Percentiles rank a stretch among this genome's conserved stretches.
Evolutionary conservation across 2,888 invertebrate genomes (phyloP).

Genomic region (Atherix ibis): DNA sequence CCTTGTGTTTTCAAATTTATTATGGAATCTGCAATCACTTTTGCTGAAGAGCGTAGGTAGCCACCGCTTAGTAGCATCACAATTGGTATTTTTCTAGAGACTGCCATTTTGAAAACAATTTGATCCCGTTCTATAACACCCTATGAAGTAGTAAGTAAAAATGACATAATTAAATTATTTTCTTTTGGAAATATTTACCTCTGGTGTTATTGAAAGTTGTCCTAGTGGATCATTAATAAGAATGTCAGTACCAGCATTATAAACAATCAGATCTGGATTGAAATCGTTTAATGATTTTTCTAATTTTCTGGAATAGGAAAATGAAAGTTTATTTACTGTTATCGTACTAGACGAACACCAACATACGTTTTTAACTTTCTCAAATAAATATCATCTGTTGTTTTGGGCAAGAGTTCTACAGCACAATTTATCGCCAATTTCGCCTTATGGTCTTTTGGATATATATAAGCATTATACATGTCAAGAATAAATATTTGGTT

Average conservation of each 20-base stretch:
- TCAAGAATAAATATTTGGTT: slow-evolving; percentile 72
- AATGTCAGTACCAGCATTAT: slow-evolving; percentile 86
- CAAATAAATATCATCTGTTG: slow-evolving; percentile 55
- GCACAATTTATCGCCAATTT: slow-evolving; percentile 54
- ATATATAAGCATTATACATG: slow-evolving; percentile 67
- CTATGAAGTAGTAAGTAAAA: slow-evolving; percentile 31
- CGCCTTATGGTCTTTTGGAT: slow-evolving; percentile 60
- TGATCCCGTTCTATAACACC: slow-evolving; percentile 76
- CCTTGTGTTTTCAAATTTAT: slow-evolving; percentile 51
- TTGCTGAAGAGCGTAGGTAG: slow-evolving; percentile 60
- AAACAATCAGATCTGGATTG: slow-evolving; percentile 65
- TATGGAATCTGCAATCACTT: slow-evolving; percentile 72
- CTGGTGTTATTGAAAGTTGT: slow-evolving; percentile 47
- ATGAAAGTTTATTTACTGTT: too few relatives aligned
- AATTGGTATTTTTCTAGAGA: slow-evolving; percentile 49
- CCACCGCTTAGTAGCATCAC: slow-evolving; percentile 83
- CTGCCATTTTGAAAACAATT: slow-evolving; percentile 59
- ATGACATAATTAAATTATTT: not conserved
- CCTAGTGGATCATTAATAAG: slow-evolving; percentile 66
- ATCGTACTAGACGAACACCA: too few relatives aligned
- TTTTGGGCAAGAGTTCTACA: slow-evolving; percentile 46
- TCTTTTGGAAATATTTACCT: slow-evolving; percentile 34
- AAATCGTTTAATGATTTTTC: slow-evolving; percentile 52
- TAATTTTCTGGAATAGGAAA: slow-evolving; percentile 50
- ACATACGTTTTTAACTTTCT: slow-evolving; percentile 45